These are phyloP conservation scores for Lepidurus couesii DNA, from an alignment of 1,140 invertebrate genomes.

Conservation along the genomic window DNA sequence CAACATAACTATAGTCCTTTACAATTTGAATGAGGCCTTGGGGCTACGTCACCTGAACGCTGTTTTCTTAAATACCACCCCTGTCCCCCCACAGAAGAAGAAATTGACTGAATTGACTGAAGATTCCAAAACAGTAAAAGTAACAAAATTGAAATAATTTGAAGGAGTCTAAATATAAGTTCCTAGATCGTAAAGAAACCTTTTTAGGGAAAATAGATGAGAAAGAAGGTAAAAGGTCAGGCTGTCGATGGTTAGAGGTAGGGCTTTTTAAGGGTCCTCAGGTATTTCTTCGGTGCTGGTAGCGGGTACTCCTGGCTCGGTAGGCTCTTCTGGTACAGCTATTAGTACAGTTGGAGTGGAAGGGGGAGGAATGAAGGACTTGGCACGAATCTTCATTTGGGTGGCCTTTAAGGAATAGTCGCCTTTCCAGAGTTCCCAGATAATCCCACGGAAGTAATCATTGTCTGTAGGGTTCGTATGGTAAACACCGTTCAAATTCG, in stretches of 20 bases:
- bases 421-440: constrained; percentile 57
- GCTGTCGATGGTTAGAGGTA: not conserved
- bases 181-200: not conserved
- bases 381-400: constrained; percentile 49
- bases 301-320: not conserved
- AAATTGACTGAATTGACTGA: not conserved
- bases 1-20: not conserved
- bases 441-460: constrained; percentile 51
- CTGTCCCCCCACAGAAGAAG: not conserved
- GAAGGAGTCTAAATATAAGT: not conserved
- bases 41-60: not conserved
- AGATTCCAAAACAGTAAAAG: not conserved
- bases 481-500: constrained; percentile 56
- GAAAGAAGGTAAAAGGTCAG: not conserved
- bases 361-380: constrained; percentile 32
- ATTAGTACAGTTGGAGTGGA: not conserved
- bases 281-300: constrained; percentile 28
- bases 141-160: not conserved
- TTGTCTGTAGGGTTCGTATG: constrained; percentile 48
- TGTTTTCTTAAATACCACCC: not conserved
- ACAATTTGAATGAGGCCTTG: constrained; percentile 10
- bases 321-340: not conserved
- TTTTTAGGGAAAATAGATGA: not conserved
- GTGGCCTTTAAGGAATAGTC: constrained; percentile 48
- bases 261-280: constrained; percentile 30